A percentile compares a stretch with the other conserved stretches of the same genome.
phyloP scores from a whole-genome alignment of 2,888 invertebrate genomes.

The Hydriomena furcata region DNA sequence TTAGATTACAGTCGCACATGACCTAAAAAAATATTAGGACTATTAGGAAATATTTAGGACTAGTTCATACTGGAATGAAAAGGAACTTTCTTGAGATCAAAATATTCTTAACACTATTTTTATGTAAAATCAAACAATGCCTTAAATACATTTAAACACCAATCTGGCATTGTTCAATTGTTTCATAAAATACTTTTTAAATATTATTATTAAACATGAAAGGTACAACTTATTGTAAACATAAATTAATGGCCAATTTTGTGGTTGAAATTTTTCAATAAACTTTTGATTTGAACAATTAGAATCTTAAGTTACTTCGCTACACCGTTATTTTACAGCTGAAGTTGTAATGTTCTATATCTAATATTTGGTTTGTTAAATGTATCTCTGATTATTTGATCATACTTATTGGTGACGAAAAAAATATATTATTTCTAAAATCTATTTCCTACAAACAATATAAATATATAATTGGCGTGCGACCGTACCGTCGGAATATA shows the following conservation, averaged over 20 bases:
- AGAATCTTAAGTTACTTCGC: conserved; percentile 9
- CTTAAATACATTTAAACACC: conserved; percentile 8
- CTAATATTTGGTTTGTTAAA: conserved; percentile 3
- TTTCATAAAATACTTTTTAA: conserved; percentile 4
- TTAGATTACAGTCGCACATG: conserved; percentile 73
- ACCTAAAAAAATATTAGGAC: conserved; percentile 37
- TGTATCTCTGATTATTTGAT: conserved; percentile 9
- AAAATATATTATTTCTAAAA: not conserved
- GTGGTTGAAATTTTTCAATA: conserved; percentile 4
- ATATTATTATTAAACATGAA: conserved; percentile 1
- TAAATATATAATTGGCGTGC: conserved; percentile 50
- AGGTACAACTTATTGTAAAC: not conserved
- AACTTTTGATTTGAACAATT: not conserved
- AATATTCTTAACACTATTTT: conserved; percentile 27
- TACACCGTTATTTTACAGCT: not conserved
- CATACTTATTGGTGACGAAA: conserved; percentile 9
- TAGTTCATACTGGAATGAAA: conserved; percentile 41
- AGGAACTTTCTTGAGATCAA: conserved; percentile 52
- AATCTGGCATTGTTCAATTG: conserved; percentile 1
- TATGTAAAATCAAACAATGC: conserved; percentile 14
- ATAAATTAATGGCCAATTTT: conserved; percentile 4
- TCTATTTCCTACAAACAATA: conserved; percentile 31
- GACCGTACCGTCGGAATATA: conserved; percentile 66
- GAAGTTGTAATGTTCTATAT: conserved; percentile 2
- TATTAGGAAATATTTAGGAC: conserved; percentile 44